Evolutionary conservation across 2,888 invertebrate genomes (phyloP).

Genomic region (Patella depressa): DNA sequence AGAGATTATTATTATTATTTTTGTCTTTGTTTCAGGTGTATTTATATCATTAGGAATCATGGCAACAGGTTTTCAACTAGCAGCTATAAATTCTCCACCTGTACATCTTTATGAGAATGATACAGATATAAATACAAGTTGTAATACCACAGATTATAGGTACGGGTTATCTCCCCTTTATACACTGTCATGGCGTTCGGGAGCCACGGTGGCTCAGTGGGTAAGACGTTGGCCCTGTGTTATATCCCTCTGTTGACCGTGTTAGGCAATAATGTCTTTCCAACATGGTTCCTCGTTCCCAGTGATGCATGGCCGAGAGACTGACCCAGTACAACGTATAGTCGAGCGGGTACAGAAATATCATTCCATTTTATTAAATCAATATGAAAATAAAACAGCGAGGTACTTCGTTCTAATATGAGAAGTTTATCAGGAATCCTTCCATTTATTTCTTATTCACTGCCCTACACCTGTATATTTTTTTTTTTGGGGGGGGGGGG

Average conservation of each 20-base stretch:
- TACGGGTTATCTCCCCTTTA: background rate
- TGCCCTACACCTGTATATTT: background rate
- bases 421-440: no score
- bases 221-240: no score
- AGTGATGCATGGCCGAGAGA: no score
- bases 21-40: conserved; percentile 54
- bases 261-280: no score
- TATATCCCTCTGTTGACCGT: no score
- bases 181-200: no score
- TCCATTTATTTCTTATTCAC: background rate
- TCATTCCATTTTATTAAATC: no score
- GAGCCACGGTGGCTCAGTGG: no score
- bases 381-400: background rate
- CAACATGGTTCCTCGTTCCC: no score
- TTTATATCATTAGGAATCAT: conserved; percentile 67
- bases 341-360: no score
- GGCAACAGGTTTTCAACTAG: conserved; percentile 71
- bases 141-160: background rate
- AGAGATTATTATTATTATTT: no score
- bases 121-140: background rate
- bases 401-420: background rate
- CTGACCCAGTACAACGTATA: no score
- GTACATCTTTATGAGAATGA: conserved; percentile 21
- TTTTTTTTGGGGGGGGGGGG: background rate
- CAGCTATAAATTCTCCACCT: conserved; percentile 62